Conservation (phyloP, 2,797 vertebrate genomes). For the Enteromius fasciolatus region DNA sequence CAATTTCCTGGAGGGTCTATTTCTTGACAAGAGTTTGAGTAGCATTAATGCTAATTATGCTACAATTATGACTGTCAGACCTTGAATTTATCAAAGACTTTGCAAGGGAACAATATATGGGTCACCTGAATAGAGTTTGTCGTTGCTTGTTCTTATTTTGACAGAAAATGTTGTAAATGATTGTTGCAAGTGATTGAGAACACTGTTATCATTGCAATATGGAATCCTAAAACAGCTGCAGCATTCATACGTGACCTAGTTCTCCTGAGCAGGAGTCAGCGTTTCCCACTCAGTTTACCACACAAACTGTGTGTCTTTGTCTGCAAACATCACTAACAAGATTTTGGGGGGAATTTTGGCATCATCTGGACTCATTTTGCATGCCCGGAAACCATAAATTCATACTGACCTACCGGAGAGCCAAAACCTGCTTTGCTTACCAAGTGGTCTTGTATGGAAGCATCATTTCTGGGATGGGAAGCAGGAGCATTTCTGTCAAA, state of each 20-base stretch:
- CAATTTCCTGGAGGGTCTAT: background rate
- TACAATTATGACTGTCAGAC: background rate
- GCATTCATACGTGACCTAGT: conserved; percentile 7
- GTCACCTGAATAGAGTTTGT: background rate
- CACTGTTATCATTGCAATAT: background rate
- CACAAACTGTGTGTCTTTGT: background rate
- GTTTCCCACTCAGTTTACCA: conserved; percentile 2
- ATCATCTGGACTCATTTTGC: conserved; percentile 6
- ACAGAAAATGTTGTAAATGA: background rate
- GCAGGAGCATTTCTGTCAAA: background rate
- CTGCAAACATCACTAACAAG: background rate
- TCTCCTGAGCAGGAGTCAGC: background rate
- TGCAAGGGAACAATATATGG: background rate
- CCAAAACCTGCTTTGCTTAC: background rate
- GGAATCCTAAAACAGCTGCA: background rate
- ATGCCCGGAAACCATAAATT: conserved; percentile 9
- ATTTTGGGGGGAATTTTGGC: background rate
- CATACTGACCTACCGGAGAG: background rate
- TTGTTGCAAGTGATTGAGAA: background rate
- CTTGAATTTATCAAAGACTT: background rate
- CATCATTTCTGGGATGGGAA: no score
- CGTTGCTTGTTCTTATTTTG: background rate
- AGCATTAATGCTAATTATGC: conserved; percentile 1
- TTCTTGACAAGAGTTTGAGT: background rate
- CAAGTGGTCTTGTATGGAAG: background rate